These are phyloP conservation scores for Campopleginae sp. DNA, from an alignment of 2,888 invertebrate species.

Conservation along the genomic window DNA sequence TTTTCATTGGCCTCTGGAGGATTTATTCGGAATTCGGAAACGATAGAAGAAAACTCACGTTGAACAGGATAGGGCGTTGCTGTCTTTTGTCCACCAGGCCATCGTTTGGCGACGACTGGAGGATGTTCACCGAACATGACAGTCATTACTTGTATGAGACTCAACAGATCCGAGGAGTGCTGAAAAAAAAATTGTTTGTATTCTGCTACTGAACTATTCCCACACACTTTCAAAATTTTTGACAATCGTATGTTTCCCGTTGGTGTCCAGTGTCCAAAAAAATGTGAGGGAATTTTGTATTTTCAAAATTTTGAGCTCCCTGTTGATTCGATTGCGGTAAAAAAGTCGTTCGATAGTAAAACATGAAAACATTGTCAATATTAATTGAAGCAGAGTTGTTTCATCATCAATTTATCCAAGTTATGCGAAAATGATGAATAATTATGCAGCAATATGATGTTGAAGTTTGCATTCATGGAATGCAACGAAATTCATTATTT, in stretches of 20 bases:
- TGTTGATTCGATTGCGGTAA: neutral
- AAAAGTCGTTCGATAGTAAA: neutral
- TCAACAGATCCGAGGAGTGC: slow-evolving; percentile 93
- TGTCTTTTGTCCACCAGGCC: slow-evolving; percentile 83
- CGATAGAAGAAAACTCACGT: slow-evolving; percentile 80
- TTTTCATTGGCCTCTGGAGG: too few species aligned
- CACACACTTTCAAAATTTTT: neutral
- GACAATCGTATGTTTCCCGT: neutral
- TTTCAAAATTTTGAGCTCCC: neutral
- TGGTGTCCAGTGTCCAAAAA: neutral
- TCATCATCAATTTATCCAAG: neutral
- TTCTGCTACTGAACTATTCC: neutral
- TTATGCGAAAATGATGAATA: neutral
- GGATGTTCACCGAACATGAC: slow-evolving; percentile 97
- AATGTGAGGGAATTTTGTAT: neutral
- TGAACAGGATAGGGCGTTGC: slow-evolving; percentile 86
- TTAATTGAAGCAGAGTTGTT: too few species aligned
- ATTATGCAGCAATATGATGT: too few species aligned
- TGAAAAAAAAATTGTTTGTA: slow-evolving; percentile 63
- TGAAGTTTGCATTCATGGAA: too few species aligned
- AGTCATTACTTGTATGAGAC: slow-evolving; percentile 95
- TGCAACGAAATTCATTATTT: too few species aligned
- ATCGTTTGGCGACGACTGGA: slow-evolving; percentile 94
- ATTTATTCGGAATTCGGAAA: neutral
- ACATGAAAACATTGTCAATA: neutral